Percentiles rank a stretch among this genome's conserved stretches.
Evolutionary conservation across 2,888 invertebrate genomes (phyloP).

Genomic region (Empis stercorea): DNA sequence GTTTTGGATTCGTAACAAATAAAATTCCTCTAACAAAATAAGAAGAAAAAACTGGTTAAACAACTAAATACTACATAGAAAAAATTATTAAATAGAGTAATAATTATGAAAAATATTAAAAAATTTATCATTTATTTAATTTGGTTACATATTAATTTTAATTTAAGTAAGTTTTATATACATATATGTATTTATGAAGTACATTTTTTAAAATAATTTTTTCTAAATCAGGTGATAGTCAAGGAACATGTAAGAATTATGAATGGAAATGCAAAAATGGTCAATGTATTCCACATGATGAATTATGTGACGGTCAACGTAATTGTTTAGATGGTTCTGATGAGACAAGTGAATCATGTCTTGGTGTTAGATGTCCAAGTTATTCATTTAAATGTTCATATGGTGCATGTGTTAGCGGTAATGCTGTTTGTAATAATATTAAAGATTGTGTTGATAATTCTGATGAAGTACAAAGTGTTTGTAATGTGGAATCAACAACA

Average conservation of each 20-base stretch:
- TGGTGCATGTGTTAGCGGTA: conserved; percentile 14
- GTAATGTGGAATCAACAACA: neutral
- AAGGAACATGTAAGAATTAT: neutral
- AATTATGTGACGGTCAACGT: conserved; percentile 9
- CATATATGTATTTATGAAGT: too few relatives aligned
- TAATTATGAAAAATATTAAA: too few relatives aligned
- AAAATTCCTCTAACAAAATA: too few relatives aligned
- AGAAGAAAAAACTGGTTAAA: too few relatives aligned
- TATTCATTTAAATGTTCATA: conserved; percentile 28
- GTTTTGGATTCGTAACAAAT: too few relatives aligned
- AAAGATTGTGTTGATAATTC: conserved; percentile 13
- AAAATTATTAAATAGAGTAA: too few relatives aligned
- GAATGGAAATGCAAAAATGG: conserved; percentile 8
- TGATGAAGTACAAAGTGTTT: conserved; percentile 8
- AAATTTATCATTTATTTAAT: too few relatives aligned
- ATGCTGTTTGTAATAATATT: conserved; percentile 8
- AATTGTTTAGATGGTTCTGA: conserved; percentile 14
- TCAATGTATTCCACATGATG: conserved; percentile 8
- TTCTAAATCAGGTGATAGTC: too few relatives aligned
- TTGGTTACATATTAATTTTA: too few relatives aligned
- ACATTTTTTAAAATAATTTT: too few relatives aligned
- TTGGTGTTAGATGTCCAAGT: conserved; percentile 35
- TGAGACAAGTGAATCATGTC: conserved; percentile 19
- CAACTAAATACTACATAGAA: too few relatives aligned
- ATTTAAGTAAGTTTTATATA: too few relatives aligned